Evolutionary conservation across 1,140 invertebrate genomes (phyloP).

Genomic region (Onthophagus taurus): DNA sequence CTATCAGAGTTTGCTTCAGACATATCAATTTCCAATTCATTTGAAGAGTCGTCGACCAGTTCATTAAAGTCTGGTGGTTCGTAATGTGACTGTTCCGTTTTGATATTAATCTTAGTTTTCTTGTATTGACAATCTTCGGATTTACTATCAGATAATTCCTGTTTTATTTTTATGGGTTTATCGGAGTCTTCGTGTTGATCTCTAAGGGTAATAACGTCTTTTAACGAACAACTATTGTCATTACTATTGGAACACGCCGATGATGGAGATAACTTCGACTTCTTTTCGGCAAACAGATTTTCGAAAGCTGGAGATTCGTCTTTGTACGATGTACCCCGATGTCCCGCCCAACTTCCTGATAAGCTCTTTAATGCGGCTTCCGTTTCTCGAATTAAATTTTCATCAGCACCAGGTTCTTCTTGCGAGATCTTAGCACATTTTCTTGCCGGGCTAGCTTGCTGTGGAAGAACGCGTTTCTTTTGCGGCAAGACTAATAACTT

Average conservation of each 20-base stretch:
- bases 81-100: conserved; percentile 40
- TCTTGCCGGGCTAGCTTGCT: conserved; percentile 41
- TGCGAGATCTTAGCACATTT: conserved; percentile 38
- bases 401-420: conserved; percentile 57
- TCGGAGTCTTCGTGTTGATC: conserved; percentile 41
- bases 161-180: conserved; percentile 31
- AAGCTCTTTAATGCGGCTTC: conserved; percentile 75
- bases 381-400: conserved; percentile 73
- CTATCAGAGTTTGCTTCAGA: conserved; percentile 47
- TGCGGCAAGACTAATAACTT: conserved; percentile 47
- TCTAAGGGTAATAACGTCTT: conserved; percentile 55
- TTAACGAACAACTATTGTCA: conserved; percentile 48
- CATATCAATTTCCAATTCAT: conserved; percentile 71
- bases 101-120: conserved; percentile 27
- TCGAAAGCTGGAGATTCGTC: conserved; percentile 73
- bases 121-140: conserved; percentile 19
- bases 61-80: conserved; percentile 69
- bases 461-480: conserved; percentile 49
- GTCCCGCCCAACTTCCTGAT: conserved; percentile 68
- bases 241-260: conserved; percentile 52
- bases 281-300: conserved; percentile 76
- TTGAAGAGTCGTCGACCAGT: conserved; percentile 67
- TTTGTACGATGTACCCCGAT: conserved; percentile 52
- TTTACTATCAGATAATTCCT: conserved; percentile 19
- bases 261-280: conserved; percentile 55